Percentiles rank a stretch among this genome's conserved stretches.
Conservation (phyloP, 2,797 vertebrate genomes). For the Enteromius paludinosus region DNA sequence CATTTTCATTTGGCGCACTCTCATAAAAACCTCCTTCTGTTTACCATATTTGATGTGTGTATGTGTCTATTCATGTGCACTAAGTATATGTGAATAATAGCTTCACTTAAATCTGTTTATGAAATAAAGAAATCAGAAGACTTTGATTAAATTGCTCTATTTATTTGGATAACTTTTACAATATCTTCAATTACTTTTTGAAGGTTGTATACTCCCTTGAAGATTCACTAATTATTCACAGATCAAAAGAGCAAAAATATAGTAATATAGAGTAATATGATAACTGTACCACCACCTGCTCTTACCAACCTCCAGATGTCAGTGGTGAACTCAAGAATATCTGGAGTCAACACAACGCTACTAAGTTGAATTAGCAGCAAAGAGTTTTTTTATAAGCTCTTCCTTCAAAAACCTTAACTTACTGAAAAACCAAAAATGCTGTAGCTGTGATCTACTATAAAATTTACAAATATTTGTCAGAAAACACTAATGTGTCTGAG, state of each 20-base stretch:
- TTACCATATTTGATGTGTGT: neutral
- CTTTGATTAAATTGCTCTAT: neutral
- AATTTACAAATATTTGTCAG: neutral
- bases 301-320: neutral
- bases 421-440: neutral
- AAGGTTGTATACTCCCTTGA: neutral
- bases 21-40: neutral
- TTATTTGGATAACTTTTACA: neutral
- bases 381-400: neutral
- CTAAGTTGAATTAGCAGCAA: neutral
- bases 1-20: neutral
- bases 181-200: neutral
- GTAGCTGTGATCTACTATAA: neutral
- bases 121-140: neutral
- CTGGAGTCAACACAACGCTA: neutral
- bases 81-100: neutral
- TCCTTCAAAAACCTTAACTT: neutral
- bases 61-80: neutral
- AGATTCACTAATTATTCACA: neutral
- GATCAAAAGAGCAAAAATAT: neutral
- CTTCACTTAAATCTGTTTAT: neutral
- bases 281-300: neutral
- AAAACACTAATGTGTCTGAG: neutral
- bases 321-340: neutral
- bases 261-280: neutral